A percentile compares a stretch with the other conserved stretches of the same genome.
These are phyloP conservation scores for Pollenia angustigena DNA, from an alignment of 2,888 invertebrate species.

Conservation along the genomic window DNA sequence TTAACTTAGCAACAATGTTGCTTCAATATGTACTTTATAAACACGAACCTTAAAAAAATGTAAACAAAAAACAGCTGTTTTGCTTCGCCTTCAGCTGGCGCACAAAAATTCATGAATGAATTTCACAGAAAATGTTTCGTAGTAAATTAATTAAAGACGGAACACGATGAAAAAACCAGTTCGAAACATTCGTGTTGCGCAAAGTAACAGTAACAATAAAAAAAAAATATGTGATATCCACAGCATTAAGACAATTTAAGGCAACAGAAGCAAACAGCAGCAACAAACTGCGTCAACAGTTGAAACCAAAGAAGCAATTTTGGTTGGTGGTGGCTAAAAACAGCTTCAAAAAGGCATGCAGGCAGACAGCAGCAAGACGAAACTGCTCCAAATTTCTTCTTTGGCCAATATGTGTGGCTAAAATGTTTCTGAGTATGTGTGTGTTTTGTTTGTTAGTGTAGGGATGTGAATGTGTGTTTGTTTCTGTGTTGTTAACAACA, in stretches of 20 bases:
- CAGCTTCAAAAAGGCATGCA: slow-evolving; percentile 20
- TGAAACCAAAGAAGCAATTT: slow-evolving; percentile 29
- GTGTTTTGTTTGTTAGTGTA: neutral
- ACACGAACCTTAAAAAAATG: neutral
- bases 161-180: neutral
- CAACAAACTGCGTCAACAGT: slow-evolving; percentile 7
- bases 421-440: neutral
- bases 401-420: neutral
- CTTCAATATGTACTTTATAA: neutral
- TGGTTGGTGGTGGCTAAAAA: slow-evolving; percentile 12
- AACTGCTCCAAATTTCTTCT: slow-evolving; percentile 16
- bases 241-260: slow-evolving; percentile 12
- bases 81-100: neutral
- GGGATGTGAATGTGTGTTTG: slow-evolving; percentile 1
- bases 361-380: slow-evolving; percentile 4
- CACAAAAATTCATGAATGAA: slow-evolving; percentile 59
- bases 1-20: neutral
- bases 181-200: slow-evolving; percentile 20
- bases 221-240: slow-evolving; percentile 5
- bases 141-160: slow-evolving; percentile 12
- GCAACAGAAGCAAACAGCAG: slow-evolving; percentile 17
- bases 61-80: slow-evolving; percentile 70
- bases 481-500: slow-evolving; percentile 66
- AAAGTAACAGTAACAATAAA: slow-evolving; percentile 18
- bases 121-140: slow-evolving; percentile 14